Percentiles rank a stretch among this genome's conserved stretches.
phyloP scores from a whole-genome alignment of 2,797 vertebrate genomes.

The Scolopax rusticola region DNA sequence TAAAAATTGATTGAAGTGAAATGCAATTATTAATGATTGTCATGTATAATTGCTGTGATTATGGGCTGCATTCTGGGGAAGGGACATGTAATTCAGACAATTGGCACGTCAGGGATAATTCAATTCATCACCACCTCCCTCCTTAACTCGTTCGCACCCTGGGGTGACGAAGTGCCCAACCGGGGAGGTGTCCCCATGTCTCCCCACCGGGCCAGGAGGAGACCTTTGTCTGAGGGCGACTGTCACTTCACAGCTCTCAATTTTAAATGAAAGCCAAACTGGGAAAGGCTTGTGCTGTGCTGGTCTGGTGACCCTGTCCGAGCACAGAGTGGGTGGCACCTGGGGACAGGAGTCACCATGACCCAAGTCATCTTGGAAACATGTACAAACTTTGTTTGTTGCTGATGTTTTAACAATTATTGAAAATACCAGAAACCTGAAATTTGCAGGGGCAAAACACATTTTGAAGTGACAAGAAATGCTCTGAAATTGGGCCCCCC shows the following conservation, averaged over 20 bases:
- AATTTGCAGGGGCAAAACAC: background rate
- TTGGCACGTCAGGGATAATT: background rate
- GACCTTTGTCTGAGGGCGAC: background rate
- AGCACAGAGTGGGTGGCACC: background rate
- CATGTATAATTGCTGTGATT: slow-evolving; percentile 45
- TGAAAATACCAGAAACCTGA: background rate
- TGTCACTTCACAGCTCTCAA: background rate
- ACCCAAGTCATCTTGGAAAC: background rate
- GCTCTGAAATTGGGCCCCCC: background rate
- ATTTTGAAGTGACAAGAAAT: background rate
- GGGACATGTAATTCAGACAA: background rate
- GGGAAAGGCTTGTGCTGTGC: background rate
- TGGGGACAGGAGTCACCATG: background rate
- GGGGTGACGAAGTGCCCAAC: accelerated
- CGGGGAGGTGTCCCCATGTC: accelerated
- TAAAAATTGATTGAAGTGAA: slow-evolving; percentile 29
- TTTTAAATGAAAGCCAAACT: background rate
- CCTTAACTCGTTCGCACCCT: background rate
- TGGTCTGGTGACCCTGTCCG: background rate
- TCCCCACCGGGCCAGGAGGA: accelerated
- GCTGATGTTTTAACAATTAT: background rate
- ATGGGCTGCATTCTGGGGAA: slow-evolving; percentile 3
- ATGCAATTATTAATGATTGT: slow-evolving; percentile 58
- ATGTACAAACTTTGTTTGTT: accelerated
- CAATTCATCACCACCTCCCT: background rate